Base-by-base conservation (phyloP, 2,113 vertebrate genomes). In the Anarhynchus alexandrinus region DNA sequence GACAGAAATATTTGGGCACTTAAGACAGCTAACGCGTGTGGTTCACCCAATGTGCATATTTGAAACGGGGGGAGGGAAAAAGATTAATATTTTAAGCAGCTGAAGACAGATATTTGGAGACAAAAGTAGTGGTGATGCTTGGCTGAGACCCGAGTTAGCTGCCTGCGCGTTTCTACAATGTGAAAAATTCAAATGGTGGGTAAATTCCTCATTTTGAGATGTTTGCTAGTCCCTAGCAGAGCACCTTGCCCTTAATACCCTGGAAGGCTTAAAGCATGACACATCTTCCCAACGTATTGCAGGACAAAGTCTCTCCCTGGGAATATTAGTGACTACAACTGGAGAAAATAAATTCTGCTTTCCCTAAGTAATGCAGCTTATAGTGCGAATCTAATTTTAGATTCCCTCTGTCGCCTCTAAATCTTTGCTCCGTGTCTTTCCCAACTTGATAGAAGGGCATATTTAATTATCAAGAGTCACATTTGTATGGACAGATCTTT, bases 311-410 rank as follows among this genome's bases (percentile, higher is more conserved):
- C 72, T 90, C 82, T 95, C 90, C 25, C 65, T 74, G 88, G 95
- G 90, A 95, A 74, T 77, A 94, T 90, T 81, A 95, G 93, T 69
- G 92, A 92, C 88, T 62, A 70, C 76, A 93, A 47, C 76, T 86
- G 90, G 59, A 92, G 69, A 64, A 88, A 84, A 95, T 92, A 81
- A 86, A 77, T 94, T 43, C 76, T 86, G 57, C 72, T 88, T 86
- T 94, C 80, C 92, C 94, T 70, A 86, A 86, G 82, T 81, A 81
- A 78, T 22, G 82, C 64, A 86, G 86, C 80, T 92, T 62, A 70
- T 55, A 83, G 80, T 0, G 11, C 1, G 2, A 43, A 78, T 86
- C 92, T 86, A 55, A 93, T 93, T 96, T 93, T 77, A 86, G 92
- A 78, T 90, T 78, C 93, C 90, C 72, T 88, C 95, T 88, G 79